Evolutionary conservation across 2,113 vertebrate species (phyloP), one percentile per base, ranked within the genome.

Genomic region (Taurulus bubalis): DNA sequence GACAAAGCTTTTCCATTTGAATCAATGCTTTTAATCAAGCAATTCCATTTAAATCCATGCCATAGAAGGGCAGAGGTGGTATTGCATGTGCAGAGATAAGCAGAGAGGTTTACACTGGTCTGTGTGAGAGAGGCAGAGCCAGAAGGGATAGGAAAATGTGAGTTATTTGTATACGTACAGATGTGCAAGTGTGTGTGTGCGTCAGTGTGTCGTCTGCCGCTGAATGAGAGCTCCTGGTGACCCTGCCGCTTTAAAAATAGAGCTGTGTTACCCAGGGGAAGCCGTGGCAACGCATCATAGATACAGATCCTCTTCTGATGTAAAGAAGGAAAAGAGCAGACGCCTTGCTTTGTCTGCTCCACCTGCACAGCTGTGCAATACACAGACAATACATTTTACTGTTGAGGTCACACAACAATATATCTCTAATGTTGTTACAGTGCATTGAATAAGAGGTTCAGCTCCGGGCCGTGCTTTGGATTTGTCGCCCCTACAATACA

Each of bases 211-310:
- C 88, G 82, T 91, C 80, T 83, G 83, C 85, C 32, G 1, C 79
- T 77, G 87, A 87, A 81, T 53, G 71, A 82, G 71, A 79, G 85
- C 78, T 77, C 83, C 85, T 34, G 8, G 81, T 83, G 88, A 91
- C 86, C 87, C 82, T 64, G 85, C 72, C 80, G 49, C 82, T 87
- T 87, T 93, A 94, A 92, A 94, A 94, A 95, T 95, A 94, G 91
- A 87, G 77, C 70, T 6, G 76, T 34, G 80, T 87, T 89, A 87
- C 93, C 90, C 87, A 73, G 87, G 90, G 90, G 91, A 91, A 82
- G 89, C 93, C 47, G 85, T 93, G 89, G 91, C 91, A 93, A 91
- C 79, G 22, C 83, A 71, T 84, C 88, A 90, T 88, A 91, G 91
- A 92, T 88, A 93, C 90, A 60, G 83, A 86, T 77, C 75, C 84